Conservation (phyloP, 2,113 vertebrate genomes). For the Muntiacus muntjak region DNA sequence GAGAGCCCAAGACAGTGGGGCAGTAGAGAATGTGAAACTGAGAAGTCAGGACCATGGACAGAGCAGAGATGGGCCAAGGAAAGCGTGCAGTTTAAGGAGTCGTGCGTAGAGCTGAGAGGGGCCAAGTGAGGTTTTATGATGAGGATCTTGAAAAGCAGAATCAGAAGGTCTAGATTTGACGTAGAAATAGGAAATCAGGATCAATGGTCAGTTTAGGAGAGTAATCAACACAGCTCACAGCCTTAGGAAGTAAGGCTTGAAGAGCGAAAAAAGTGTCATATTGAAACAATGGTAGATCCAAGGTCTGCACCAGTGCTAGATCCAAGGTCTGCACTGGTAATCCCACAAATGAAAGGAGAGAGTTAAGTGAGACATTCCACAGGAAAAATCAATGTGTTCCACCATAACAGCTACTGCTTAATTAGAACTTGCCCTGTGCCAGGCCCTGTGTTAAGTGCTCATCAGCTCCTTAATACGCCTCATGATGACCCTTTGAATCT, state of each 20-base stretch:
- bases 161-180: neutral
- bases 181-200: neutral
- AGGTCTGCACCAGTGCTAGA: neutral
- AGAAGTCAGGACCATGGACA: constrained; percentile 63
- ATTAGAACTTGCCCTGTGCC: neutral
- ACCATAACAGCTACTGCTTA: neutral
- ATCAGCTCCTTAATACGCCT: neutral
- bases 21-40: neutral
- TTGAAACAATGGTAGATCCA: neutral
- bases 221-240: neutral
- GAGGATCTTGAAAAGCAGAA: constrained; percentile 27
- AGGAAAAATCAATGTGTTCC: neutral
- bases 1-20: neutral
- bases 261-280: neutral
- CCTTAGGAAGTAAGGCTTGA: neutral
- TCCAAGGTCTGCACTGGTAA: neutral
- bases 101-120: neutral
- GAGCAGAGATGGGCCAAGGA: neutral
- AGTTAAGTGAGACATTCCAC: neutral
- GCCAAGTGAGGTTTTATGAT: neutral
- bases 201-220: neutral
- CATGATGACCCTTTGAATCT: neutral
- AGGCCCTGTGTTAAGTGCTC: neutral
- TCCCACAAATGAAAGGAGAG: neutral
- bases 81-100: neutral